phyloP scores from a whole-genome alignment of 2,888 invertebrate genomes.

The Drosophila greeni region DNA sequence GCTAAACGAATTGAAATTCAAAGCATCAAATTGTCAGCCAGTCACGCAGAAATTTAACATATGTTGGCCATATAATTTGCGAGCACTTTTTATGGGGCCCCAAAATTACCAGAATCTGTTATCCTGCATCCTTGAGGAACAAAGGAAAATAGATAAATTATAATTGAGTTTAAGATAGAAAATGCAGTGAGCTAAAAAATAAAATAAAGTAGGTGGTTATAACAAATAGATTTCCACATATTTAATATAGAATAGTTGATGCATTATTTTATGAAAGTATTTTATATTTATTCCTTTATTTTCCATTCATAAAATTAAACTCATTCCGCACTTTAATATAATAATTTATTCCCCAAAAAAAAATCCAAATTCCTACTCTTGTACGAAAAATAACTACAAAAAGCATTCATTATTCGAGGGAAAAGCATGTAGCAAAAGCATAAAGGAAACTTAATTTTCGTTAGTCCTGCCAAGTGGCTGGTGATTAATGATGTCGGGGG shows the following conservation, averaged over 20 bases:
- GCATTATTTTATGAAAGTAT: too few species aligned
- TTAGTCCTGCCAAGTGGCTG: conserved; percentile 56
- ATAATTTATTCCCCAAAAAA: background rate
- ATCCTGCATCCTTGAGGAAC: conserved; percentile 2
- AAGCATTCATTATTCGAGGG: conserved; percentile 2
- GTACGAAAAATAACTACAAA: background rate
- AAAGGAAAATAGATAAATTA: background rate
- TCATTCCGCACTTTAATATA: background rate
- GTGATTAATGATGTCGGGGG: conserved; percentile 59
- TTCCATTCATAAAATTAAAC: background rate
- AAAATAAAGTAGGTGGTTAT: background rate
- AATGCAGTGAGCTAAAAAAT: background rate
- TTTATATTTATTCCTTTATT: background rate
- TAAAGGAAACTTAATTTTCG: conserved; percentile 65
- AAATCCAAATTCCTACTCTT: background rate
- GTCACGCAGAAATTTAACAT: conserved; percentile 69
- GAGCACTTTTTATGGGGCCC: conserved; percentile 41
- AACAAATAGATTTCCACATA: too few species aligned
- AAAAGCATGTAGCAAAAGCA: conserved; percentile 11
- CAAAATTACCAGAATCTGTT: conserved; percentile 18
- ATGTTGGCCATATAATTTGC: conserved; percentile 61
- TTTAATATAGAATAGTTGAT: too few species aligned
- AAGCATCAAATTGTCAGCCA: conserved; percentile 64
- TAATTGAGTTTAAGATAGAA: background rate
- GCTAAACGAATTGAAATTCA: conserved; percentile 64